Conservation (phyloP, 2,888 invertebrate genomes). For the Harpagoxenus sublaevis region DNA sequence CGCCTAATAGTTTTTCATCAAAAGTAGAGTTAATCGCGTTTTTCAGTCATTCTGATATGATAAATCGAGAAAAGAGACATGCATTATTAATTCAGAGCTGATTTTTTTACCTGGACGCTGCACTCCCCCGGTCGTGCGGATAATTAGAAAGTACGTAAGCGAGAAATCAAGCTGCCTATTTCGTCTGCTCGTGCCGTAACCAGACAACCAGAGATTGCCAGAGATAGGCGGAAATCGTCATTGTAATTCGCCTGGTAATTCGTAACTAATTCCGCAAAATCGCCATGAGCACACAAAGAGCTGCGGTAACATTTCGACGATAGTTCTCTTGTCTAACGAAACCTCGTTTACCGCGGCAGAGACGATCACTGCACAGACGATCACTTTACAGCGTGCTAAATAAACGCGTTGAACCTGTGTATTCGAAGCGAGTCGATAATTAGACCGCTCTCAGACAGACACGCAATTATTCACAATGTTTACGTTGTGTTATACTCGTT, state of each 20-base stretch:
- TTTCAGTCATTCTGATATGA: background rate
- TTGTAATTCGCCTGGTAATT: slow-evolving; percentile 77
- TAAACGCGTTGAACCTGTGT: slow-evolving; percentile 20
- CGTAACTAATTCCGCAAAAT: slow-evolving; percentile 72
- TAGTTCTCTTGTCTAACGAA: slow-evolving; percentile 27
- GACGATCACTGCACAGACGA: slow-evolving; percentile 20
- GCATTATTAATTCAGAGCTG: background rate
- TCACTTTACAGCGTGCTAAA: slow-evolving; percentile 33
- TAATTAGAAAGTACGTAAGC: slow-evolving; percentile 32
- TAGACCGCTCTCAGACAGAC: slow-evolving; percentile 20
- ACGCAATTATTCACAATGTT: slow-evolving; percentile 17
- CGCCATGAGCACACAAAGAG: slow-evolving; percentile 52
- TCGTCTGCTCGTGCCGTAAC: slow-evolving; percentile 28
- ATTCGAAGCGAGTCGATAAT: slow-evolving; percentile 24
- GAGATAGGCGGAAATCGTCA: slow-evolving; percentile 59
- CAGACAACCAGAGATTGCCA: slow-evolving; percentile 64
- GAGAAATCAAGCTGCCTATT: slow-evolving; percentile 45
- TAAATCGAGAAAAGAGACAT: background rate
- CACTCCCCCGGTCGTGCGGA: background rate
- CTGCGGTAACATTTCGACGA: background rate
- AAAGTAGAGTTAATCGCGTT: background rate
- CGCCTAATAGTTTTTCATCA: background rate
- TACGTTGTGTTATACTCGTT: background rate
- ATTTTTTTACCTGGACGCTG: background rate
- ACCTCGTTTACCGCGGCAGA: slow-evolving; percentile 26